A percentile compares a stretch with the other conserved stretches of the same genome.
Evolutionary conservation across 1,140 invertebrate species (phyloP).

Genomic region (Nylanderia fulva): DNA sequence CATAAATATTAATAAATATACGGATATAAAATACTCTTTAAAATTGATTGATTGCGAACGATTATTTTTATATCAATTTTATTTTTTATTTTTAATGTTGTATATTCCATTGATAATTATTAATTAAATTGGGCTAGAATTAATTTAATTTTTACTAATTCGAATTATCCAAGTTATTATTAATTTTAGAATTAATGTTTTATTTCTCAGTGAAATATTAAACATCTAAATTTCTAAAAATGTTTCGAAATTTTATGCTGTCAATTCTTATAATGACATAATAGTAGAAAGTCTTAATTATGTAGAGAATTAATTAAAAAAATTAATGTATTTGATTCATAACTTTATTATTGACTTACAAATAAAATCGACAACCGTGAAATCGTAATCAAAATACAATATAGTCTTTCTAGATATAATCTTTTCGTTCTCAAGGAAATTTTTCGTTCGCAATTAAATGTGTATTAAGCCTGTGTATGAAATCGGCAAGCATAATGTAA

Average conservation of each 20-base stretch:
- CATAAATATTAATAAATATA: neutral
- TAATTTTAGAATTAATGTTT: too few species aligned
- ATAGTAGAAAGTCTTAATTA: neutral
- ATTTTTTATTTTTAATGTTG: too few species aligned
- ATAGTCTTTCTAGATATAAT: neutral
- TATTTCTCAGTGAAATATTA: too few species aligned
- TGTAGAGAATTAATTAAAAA: neutral
- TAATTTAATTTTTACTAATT: too few species aligned
- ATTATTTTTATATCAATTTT: neutral
- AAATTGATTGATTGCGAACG: neutral
- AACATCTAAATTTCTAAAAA: too few species aligned
- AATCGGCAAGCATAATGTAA: constrained; percentile 51
- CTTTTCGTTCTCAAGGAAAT: neutral
- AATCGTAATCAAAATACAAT: neutral
- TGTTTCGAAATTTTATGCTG: too few species aligned
- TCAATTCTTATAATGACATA: neutral
- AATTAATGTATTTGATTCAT: neutral
- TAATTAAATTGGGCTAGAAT: too few species aligned
- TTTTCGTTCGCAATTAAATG: constrained; percentile 56
- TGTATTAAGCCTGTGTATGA: constrained; percentile 51
- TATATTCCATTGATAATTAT: too few species aligned
- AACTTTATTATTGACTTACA: neutral
- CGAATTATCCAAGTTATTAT: too few species aligned
- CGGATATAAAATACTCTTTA: neutral
- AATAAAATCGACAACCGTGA: neutral